Conservation (phyloP, 92 coral and sea anemone genomes). For the Umimayanthus chanpuru region DNA sequence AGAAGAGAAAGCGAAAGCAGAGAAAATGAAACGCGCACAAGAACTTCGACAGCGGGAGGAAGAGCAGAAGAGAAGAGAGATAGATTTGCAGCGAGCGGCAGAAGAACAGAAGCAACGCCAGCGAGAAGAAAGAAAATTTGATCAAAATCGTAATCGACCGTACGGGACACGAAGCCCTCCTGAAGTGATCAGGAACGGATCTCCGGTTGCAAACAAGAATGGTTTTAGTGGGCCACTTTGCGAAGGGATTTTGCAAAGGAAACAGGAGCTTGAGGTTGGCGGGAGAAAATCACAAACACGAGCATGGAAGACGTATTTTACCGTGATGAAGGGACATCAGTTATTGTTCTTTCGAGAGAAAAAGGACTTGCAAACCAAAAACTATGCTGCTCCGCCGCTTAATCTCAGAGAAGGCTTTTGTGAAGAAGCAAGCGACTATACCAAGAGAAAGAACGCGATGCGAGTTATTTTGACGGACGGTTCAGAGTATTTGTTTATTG, state of each 20-base stretch:
- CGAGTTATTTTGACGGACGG: slow-evolving; percentile 71
- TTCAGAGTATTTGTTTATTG: slow-evolving; percentile 79
- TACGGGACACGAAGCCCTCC: slow-evolving; percentile 41
- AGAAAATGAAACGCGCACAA: slow-evolving; percentile 31
- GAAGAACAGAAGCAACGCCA: slow-evolving; percentile 45
- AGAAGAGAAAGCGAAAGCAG: slow-evolving; percentile 41
- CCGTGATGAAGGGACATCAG: slow-evolving; percentile 69
- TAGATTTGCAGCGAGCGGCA: slow-evolving; percentile 32
- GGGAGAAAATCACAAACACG: slow-evolving; percentile 69
- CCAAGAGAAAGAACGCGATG: slow-evolving; percentile 66
- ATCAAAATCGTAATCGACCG: slow-evolving; percentile 24
- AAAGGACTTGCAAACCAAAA: slow-evolving; percentile 56
- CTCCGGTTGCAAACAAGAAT: slow-evolving; percentile 25
- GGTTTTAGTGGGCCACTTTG: slow-evolving; percentile 31
- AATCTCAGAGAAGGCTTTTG: slow-evolving; percentile 71
- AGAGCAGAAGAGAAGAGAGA: slow-evolving; percentile 39
- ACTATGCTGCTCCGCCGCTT: slow-evolving; percentile 71
- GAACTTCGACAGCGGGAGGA: slow-evolving; percentile 39
- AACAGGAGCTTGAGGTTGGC: slow-evolving; percentile 82
- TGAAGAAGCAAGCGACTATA: slow-evolving; percentile 60
- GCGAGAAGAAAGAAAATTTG: slow-evolving; percentile 33
- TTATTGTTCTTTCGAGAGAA: slow-evolving; percentile 77
- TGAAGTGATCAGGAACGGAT: slow-evolving; percentile 48
- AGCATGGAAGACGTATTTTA: slow-evolving; percentile 87
- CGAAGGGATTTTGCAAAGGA: slow-evolving; percentile 84